Base-by-base conservation (phyloP, 2,888 invertebrate species). In the Latheticus oryzae region DNA sequence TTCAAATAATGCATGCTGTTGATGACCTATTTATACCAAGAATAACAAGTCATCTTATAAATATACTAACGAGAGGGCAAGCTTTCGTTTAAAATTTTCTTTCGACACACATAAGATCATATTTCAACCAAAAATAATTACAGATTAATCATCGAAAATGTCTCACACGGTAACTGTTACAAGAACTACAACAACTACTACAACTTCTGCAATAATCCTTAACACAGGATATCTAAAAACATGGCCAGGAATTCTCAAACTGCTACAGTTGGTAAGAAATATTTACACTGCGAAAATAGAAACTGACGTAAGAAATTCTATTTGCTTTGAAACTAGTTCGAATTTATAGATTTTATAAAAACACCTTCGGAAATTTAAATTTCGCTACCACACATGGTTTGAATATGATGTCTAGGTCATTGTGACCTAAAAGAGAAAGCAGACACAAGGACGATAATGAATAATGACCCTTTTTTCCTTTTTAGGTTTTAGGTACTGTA, bases 161-260 rank as follows among this genome's bases (percentile, higher is more conserved):
- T 93, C 93, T 63, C 93, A 94, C 80, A 84, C 91, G 21, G 90
- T 94, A 67, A 94, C 93, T 35, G 90, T 94, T 57, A 93, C 93
- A 16, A 83, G 91, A 72, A 91, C 90, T 17, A 93, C 92, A 43
- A 91, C 91, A 58, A 87, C 89, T 5, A 84, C 88, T 13, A 85
- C 88, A 16, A 89, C 91, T 11, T 88, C 90, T 5, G 85, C 89
- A 4, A 82, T 93, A 63, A 85, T 91, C 66, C 79, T 93, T 61
- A 94, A 95, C 78, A 89, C 88, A 3, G 90, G 91, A 38, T 93
- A 92, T 76, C 78, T 93, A 64, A 88, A 88, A 75, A 86, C 90
- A 13, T 81, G 88, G 73, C 87, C 91, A 0, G 95, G 95, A 2
- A 76, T 93, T 7, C 80, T 94, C 5, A 94, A 94, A 79, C 74